A percentile compares a stretch with the other conserved stretches of the same genome.
phyloP scores from a whole-genome alignment of 2,797 vertebrate genomes.

The Mionectes olivaceus region DNA sequence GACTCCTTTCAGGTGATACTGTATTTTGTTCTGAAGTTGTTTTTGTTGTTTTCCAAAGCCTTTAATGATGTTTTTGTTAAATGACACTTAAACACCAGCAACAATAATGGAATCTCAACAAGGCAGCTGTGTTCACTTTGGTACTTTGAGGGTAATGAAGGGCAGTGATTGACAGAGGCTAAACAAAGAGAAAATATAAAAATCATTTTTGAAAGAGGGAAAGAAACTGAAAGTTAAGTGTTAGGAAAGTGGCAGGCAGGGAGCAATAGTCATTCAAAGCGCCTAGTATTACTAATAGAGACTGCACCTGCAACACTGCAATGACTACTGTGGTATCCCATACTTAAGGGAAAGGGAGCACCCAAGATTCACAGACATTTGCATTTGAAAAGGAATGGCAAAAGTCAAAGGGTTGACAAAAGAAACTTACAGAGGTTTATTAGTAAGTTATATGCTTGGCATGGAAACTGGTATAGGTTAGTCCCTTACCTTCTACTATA shows the following conservation, averaged over 20 bases:
- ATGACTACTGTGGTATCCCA: not conserved
- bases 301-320: not conserved
- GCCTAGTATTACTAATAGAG: not conserved
- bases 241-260: not conserved
- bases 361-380: not conserved
- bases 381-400: not conserved
- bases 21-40: not conserved
- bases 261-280: not conserved
- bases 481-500: not conserved
- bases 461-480: not conserved
- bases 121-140: not conserved
- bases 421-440: not conserved
- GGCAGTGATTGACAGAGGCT: not conserved
- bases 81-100: not conserved
- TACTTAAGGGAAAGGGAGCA: not conserved
- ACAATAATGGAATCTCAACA: not conserved
- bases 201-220: not conserved
- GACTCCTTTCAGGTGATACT: not conserved
- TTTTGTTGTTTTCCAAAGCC: not conserved
- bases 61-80: not conserved
- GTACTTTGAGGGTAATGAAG: not conserved
- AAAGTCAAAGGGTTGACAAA: not conserved
- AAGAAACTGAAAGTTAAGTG: not conserved
- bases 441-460: not conserved
- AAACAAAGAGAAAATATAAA: not conserved